Evolutionary conservation across 1,140 invertebrate genomes (phyloP), one percentile per base, ranked within the genome.

Genomic region (Drosophila cardini): DNA sequence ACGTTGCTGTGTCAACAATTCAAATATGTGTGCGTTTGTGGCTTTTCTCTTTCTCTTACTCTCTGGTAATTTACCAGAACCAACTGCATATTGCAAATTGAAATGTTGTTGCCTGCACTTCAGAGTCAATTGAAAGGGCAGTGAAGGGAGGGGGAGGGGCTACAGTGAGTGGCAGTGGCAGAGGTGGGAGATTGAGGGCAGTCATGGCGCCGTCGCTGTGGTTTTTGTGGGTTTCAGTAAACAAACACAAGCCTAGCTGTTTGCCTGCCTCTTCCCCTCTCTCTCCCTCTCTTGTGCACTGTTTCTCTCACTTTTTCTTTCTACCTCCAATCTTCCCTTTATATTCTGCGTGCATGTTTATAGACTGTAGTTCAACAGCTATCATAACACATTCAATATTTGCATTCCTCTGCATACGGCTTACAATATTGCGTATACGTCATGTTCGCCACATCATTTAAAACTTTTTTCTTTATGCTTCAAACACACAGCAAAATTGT

Each of bases 31-130:
- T 26, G 46, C n/a, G 18, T 38, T 42, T 56, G 38, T 48, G 55
- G 18, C 52, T 18, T 62, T 32, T 42, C 10, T 34, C 26, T 26
- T n/a, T 42, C 11, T 10, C 13, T 70, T 26, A 52, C 15, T 46
- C 48, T 52, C 34, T 57, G 56, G 55, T 43, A 53, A 60, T 53
- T 61, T 60, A 64, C n/a, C 21, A 18, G 40, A 50, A 21, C 34
- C 64, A 52, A 32, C 43, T 70, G 69, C 68, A 77, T 78, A 72
- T 82, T 78, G 63, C 71, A 63, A 81, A 74, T 82, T 86, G 65
- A 76, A 76, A 82, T 77, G 73, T 61, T 73, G 21, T 36, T 69
- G 58, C 63, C 18, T 53, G n/a, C 32, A 36, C 30, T 53, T 65
- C 10, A 38, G 15, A 43, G 21, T 58, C 52, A 72, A 67, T 34